A percentile compares a stretch with the other conserved stretches of the same genome.
These are phyloP conservation scores for Pentalonia nigronervosa DNA, from an alignment of 1,140 invertebrate species.

Conservation along the genomic window DNA sequence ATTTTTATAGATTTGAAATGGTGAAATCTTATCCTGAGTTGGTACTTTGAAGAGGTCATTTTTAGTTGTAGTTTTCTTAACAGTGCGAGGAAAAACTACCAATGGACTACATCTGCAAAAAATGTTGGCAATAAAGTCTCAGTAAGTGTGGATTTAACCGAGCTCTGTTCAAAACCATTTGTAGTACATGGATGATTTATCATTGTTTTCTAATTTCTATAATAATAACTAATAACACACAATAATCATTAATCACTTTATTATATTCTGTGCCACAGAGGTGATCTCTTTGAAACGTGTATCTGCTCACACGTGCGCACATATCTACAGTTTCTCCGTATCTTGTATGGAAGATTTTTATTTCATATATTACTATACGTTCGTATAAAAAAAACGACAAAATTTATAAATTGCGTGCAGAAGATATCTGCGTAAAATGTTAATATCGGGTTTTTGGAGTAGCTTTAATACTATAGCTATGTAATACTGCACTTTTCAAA, in stretches of 20 bases:
- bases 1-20: background rate
- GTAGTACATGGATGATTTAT: background rate
- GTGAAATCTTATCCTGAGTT: conserved; percentile 1
- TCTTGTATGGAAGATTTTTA: background rate
- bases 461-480: background rate
- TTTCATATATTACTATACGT: background rate
- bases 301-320: background rate
- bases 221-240: background rate
- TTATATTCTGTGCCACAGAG: background rate
- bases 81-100: background rate
- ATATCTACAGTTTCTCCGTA: background rate
- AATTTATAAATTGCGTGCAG: background rate
- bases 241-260: background rate
- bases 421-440: background rate
- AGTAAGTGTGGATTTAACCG: background rate
- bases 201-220: background rate
- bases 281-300: background rate
- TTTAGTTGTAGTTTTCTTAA: background rate
- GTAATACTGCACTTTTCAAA: background rate
- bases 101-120: background rate
- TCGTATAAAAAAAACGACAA: background rate
- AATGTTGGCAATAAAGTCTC: background rate
- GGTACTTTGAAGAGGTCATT: background rate
- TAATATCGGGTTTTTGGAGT: background rate
- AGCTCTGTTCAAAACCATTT: background rate